A percentile compares a stretch with the other conserved stretches of the same genome.
Conservation (phyloP, 2,797 vertebrate genomes). For the Adrianichthys oophorus region DNA sequence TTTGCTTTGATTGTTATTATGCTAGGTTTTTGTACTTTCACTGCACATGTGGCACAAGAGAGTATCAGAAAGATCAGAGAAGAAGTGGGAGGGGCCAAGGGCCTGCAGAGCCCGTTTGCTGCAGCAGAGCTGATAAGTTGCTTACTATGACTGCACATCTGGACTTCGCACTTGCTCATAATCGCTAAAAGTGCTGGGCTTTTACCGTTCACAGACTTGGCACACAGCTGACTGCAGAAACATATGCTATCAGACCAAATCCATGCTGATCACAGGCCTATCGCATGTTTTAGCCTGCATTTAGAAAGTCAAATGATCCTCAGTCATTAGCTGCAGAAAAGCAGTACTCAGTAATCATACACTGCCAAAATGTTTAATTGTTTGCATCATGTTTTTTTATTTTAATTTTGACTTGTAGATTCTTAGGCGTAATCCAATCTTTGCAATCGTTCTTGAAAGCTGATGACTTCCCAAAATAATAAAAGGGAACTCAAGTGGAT, state of each 20-base stretch:
- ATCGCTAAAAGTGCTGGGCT: slow-evolving; percentile 22
- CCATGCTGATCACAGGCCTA: slow-evolving; percentile 26
- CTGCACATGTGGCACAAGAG: slow-evolving; percentile 24
- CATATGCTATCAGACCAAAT: slow-evolving; percentile 23
- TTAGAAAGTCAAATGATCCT: slow-evolving; percentile 27
- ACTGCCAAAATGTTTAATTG: slow-evolving; percentile 22
- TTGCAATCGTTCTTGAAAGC: slow-evolving; percentile 36
- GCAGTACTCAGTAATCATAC: slow-evolving; percentile 26
- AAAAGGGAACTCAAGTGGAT: slow-evolving; percentile 48
- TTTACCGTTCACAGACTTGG: slow-evolving; percentile 26
- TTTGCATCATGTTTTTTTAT: slow-evolving; percentile 27
- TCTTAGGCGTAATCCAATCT: slow-evolving; percentile 46
- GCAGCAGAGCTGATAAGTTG: slow-evolving; percentile 58
- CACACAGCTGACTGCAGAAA: slow-evolving; percentile 30
- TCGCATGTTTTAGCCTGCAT: slow-evolving; percentile 14
- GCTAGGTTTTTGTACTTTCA: slow-evolving; percentile 26
- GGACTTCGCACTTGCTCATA: slow-evolving; percentile 55
- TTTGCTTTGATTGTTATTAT: slow-evolving; percentile 39
- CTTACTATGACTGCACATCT: slow-evolving; percentile 67
- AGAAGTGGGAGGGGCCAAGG: slow-evolving; percentile 27
- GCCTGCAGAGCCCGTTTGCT: slow-evolving; percentile 53
- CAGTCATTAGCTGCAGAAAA: slow-evolving; percentile 29
- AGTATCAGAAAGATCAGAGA: slow-evolving; percentile 31
- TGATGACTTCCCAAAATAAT: slow-evolving; percentile 38
- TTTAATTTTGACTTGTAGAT: slow-evolving; percentile 25